Conservation (phyloP, 2,797 vertebrate genomes). For the Rhinatrema bivittatum region DNA sequence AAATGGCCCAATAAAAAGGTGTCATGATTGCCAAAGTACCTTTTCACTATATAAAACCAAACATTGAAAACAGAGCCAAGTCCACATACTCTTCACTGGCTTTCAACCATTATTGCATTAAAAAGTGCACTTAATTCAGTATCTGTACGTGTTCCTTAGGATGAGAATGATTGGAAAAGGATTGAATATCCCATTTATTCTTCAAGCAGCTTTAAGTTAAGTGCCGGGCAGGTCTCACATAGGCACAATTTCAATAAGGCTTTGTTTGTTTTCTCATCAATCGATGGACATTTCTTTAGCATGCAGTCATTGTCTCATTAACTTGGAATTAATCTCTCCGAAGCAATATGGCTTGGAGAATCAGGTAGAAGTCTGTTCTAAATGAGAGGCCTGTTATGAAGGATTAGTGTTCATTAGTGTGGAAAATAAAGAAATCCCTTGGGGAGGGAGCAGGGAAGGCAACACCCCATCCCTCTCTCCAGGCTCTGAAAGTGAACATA, state of each 20-base stretch:
- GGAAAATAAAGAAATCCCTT: not conserved
- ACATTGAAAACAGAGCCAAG: too few relatives aligned
- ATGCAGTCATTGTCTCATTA: conserved; percentile 12
- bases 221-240: not conserved
- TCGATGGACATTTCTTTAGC: conserved; percentile 12
- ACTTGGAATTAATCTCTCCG: conserved; percentile 3
- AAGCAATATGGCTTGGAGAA: not conserved
- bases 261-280: conserved; percentile 1
- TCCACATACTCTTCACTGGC: too few relatives aligned
- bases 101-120: too few relatives aligned
- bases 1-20: too few relatives aligned
- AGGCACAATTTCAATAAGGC: too few relatives aligned
- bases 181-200: not conserved
- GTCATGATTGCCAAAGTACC: too few relatives aligned
- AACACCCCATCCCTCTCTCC: too few relatives aligned
- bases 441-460: not conserved
- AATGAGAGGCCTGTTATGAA: not conserved
- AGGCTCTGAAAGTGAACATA: too few relatives aligned
- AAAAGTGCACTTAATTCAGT: too few relatives aligned
- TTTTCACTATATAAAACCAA: too few relatives aligned
- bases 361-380: not conserved
- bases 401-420: not conserved
- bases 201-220: not conserved
- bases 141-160: too few relatives aligned
- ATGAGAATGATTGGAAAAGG: too few relatives aligned